phyloP scores from a whole-genome alignment of 2,797 vertebrate genomes.

The Taeniopygia guttata region DNA sequence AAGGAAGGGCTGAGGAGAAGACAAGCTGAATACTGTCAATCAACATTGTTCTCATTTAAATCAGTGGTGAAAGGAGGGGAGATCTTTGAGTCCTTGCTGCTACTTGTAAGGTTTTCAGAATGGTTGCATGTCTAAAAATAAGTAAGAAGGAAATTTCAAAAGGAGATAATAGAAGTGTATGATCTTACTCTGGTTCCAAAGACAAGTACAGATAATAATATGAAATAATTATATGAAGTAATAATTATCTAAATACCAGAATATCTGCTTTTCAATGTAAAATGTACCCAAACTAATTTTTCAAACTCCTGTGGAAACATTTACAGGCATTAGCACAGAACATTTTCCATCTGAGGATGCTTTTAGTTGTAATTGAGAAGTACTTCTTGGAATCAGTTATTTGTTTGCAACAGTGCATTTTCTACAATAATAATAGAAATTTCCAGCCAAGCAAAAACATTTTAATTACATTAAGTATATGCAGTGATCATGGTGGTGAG shows the following conservation, averaged over 20 bases:
- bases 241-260: background rate
- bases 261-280: background rate
- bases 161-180: background rate
- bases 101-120: background rate
- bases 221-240: background rate
- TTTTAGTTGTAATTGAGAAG: slow-evolving; percentile 1
- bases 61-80: background rate
- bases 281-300: background rate
- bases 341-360: background rate
- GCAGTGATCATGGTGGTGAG: background rate
- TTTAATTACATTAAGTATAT: background rate
- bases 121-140: background rate
- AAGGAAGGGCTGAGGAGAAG: background rate
- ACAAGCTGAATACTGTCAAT: background rate
- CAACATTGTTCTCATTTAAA: background rate
- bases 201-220: background rate
- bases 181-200: background rate
- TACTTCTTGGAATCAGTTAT: background rate
- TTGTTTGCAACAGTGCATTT: background rate
- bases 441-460: background rate
- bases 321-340: background rate
- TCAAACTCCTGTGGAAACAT: background rate
- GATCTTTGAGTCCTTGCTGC: background rate
- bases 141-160: background rate
- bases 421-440: background rate